phyloP scores from a whole-genome alignment of 1,140 invertebrate species.

The Dufourea novaeangliae region DNA sequence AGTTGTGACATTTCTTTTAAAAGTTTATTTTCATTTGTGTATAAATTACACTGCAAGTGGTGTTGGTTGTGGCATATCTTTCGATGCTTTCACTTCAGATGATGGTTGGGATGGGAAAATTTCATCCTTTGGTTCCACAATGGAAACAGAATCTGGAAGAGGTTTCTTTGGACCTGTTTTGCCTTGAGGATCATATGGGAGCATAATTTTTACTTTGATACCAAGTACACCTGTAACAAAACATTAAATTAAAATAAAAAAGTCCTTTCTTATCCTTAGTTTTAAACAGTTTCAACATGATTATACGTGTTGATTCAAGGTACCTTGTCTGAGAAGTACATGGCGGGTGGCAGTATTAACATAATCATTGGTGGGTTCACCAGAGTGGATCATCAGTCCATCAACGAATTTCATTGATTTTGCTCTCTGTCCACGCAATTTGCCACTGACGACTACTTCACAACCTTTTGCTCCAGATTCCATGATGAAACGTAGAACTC shows the following conservation, averaged over 20 bases:
- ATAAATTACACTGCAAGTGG: conserved; percentile 65
- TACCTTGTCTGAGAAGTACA: conserved; percentile 97
- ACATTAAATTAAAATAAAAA: conserved; percentile 31
- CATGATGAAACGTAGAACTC: conserved; percentile 99
- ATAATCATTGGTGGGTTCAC: conserved; percentile 99
- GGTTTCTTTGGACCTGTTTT: conserved; percentile 98
- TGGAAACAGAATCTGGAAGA: conserved; percentile 97
- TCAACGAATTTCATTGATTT: conserved; percentile 99
- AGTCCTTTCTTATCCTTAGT: background rate
- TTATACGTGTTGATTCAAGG: background rate
- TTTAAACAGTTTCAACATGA: background rate
- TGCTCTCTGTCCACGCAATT: conserved; percentile 98
- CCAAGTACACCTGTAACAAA: conserved; percentile 84
- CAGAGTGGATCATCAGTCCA: conserved; percentile 99
- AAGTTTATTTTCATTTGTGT: conserved; percentile 50
- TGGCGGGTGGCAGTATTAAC: conserved; percentile 99
- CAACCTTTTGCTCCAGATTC: conserved; percentile 98
- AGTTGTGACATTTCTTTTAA: conserved; percentile 19
- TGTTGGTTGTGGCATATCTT: conserved; percentile 72
- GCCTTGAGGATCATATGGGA: conserved; percentile 98
- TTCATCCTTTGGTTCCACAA: conserved; percentile 97
- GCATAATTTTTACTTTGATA: conserved; percentile 99
- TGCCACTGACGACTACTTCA: conserved; percentile 99
- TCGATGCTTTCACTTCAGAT: conserved; percentile 84
- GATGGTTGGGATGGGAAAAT: conserved; percentile 84